Evolutionary conservation across 2,113 vertebrate genomes (phyloP).

Genomic region (Erythrolamprus reginae): DNA sequence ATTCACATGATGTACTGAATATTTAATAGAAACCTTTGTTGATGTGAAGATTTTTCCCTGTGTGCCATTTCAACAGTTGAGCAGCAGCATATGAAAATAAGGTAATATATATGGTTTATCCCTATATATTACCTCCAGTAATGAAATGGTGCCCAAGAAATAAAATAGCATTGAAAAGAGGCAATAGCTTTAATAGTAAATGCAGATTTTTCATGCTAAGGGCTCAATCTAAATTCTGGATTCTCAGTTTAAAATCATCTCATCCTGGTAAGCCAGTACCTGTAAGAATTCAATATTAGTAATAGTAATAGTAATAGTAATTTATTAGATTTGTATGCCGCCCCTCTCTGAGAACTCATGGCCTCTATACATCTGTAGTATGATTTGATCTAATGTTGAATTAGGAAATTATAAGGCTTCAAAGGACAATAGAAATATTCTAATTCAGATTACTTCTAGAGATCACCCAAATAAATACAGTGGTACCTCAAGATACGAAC

Average conservation of each 20-base stretch:
- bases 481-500: no score
- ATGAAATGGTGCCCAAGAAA: background rate
- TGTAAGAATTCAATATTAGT: no score
- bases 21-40: background rate
- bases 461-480: background rate
- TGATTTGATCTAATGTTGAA: background rate
- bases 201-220: background rate
- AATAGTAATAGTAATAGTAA: no score
- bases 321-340: no score
- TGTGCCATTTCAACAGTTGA: background rate
- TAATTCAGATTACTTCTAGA: background rate
- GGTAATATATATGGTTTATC: background rate
- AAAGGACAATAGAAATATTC: background rate
- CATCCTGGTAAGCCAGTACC: background rate
- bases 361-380: background rate
- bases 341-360: no score
- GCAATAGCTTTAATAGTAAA: background rate
- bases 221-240: background rate
- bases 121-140: background rate
- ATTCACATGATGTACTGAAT: background rate
- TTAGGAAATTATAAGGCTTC: background rate
- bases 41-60: background rate
- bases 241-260: background rate
- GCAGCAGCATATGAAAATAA: background rate
- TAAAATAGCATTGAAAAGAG: background rate